Conservation (phyloP, 2,113 vertebrate species). For the Sylvia atricapilla region DNA sequence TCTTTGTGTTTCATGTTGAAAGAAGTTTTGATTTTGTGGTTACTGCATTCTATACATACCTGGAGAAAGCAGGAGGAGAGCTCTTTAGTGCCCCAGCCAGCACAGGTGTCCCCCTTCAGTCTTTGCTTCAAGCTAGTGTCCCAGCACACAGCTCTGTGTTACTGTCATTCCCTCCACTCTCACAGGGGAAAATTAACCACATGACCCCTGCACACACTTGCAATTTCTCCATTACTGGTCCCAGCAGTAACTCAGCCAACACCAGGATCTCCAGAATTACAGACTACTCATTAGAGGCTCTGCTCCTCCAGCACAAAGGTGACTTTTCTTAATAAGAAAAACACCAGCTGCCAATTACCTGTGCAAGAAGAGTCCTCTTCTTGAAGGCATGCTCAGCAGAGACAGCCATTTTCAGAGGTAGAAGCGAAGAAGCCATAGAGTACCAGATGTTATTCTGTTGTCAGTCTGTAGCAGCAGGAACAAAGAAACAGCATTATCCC, state of each 20-base stretch:
- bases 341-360: not conserved
- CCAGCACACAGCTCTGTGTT: not conserved
- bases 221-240: fast-evolving
- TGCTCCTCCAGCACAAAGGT: not conserved
- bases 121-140: not conserved
- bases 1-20: not conserved
- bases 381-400: not conserved
- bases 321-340: not conserved
- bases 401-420: not conserved
- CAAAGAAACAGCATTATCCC: not conserved
- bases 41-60: not conserved
- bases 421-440: not conserved
- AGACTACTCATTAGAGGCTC: not conserved
- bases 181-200: no score
- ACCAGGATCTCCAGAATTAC: no score
- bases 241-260: not conserved
- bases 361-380: not conserved
- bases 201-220: not conserved
- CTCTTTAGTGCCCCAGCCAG: not conserved
- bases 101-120: not conserved
- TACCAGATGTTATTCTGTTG: not conserved
- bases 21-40: not conserved
- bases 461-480: not conserved
- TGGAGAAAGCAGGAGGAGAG: not conserved
- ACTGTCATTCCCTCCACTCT: no score